These are phyloP conservation scores for Diacarnus erythraeanus DNA, from an alignment of 37 sponge, comb jelly and placozoan species.

Conservation along the genomic window DNA sequence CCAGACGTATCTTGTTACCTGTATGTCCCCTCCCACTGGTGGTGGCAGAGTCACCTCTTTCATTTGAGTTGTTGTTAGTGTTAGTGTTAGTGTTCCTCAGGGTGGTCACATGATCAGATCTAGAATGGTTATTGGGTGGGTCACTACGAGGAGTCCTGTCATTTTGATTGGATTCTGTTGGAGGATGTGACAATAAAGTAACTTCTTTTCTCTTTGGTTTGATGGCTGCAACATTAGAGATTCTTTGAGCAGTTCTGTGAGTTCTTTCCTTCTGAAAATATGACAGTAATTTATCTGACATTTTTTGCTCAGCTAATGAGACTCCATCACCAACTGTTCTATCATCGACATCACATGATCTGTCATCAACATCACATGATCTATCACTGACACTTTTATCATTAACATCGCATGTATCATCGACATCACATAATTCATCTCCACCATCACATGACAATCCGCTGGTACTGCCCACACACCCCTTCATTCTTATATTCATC, in stretches of 20 bases:
- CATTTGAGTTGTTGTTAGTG: neutral
- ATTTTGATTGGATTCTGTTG: no score
- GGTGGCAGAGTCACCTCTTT: neutral
- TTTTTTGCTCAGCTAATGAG: neutral
- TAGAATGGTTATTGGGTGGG: no score
- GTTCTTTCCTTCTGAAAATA: slow-evolving; percentile 18
- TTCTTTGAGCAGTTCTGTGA: neutral
- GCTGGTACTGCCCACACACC: neutral
- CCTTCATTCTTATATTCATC: neutral
- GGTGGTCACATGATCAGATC: slow-evolving; percentile 1
- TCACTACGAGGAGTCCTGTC: no score
- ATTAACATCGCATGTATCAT: no score
- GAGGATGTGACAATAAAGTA: no score
- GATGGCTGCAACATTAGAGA: neutral
- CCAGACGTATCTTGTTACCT: neutral
- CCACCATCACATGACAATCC: neutral
- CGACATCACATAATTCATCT: neutral
- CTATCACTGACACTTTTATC: neutral
- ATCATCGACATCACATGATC: neutral
- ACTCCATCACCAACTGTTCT: no score
- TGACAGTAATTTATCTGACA: slow-evolving; percentile 13
- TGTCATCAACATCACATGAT: neutral
- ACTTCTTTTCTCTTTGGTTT: neutral
- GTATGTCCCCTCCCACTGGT: no score
- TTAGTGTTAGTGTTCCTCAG: neutral